phyloP scores from a whole-genome alignment of 2,888 invertebrate genomes.

The Frankliniella fusca region DNA sequence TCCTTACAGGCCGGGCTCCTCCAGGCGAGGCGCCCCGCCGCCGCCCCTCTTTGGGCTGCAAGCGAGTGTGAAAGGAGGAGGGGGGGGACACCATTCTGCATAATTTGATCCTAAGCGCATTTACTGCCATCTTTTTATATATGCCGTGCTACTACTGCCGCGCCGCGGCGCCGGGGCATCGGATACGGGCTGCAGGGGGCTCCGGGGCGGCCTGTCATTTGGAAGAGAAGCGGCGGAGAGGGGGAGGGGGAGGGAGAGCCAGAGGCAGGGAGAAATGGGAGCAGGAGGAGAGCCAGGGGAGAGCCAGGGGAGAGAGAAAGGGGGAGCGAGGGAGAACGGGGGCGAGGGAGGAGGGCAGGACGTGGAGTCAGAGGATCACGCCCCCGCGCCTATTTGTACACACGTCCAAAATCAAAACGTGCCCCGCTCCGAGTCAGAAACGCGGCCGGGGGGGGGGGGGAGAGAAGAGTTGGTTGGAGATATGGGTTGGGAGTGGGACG shows the following conservation, averaged over 20 bases:
- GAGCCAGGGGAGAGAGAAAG: too few relatives aligned
- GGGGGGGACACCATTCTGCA: too few relatives aligned
- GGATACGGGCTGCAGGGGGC: too few relatives aligned
- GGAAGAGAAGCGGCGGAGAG: neutral
- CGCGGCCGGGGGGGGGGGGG: neutral
- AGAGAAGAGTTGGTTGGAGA: neutral
- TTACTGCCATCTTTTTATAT: too few relatives aligned
- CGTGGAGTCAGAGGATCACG: neutral
- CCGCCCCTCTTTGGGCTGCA: neutral
- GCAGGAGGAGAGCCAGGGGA: too few relatives aligned
- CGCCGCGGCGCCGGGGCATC: too few relatives aligned
- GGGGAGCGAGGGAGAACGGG: neutral
- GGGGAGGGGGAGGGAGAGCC: neutral
- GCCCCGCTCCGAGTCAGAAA: constrained; percentile 4
- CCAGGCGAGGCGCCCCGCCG: neutral
- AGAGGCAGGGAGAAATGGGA: too few relatives aligned
- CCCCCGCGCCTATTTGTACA: constrained; percentile 18
- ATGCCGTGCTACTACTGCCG: too few relatives aligned
- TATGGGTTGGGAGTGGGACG: neutral
- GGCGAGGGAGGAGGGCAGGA: neutral
- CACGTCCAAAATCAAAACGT: constrained; percentile 12
- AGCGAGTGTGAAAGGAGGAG: neutral
- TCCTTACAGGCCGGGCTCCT: neutral
- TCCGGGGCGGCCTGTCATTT: neutral
- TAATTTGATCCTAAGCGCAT: too few relatives aligned